Base-by-base conservation (phyloP, 2,888 invertebrate species). In the Scaptomyza tumidula region DNA sequence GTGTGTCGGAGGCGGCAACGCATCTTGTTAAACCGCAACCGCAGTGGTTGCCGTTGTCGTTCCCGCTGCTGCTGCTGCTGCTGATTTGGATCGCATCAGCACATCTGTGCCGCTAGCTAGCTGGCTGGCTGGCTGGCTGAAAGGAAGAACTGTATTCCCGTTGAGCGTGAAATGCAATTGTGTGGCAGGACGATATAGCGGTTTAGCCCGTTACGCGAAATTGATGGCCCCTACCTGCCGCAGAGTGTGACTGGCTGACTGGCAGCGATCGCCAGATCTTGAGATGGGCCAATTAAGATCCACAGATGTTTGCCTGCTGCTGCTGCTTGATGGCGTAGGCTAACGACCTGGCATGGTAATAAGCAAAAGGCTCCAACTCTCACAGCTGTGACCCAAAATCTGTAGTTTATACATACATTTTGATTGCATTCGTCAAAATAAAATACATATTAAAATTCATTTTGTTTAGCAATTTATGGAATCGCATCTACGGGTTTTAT, bases 1-100 rank as follows among this genome's bases (percentile, higher is more conserved):
- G 80, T 73, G 79, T 71, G 76, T 84, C 65, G 88, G 78, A 89
- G 90, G 90, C 90, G 90, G 86, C 73, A 75, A 80, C 86, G 65
- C 82, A 88, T 86, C 89, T 89, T 69, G 89, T 89, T 90, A 89
- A 90, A 90, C 90, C 88, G 85, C 89, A 90, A 90, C 85, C 74
- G 78, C 78, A 78, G 78, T 63, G 41, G 60, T 39, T 53, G 50
- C 41, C 41, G 49, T 50, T 50, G 24, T 11, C 44, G 52, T 24
- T 63, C 10, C 33, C 10, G 58, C 49, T 14, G 60, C 52, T 67
- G 75, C 56, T 62, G 49, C 49, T 49, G 62, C 61, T 71, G 75
- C 72, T 79, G 86, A 82, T 80, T 80, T 64, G 63, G 74, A 85
- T 80, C 82, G 46, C 76, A 82, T 77, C 80, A 79, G 82, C 80